Evolutionary conservation across 2,888 invertebrate species (phyloP), one percentile per base, ranked within the genome.

Genomic region (Eilema sororculum): DNA sequence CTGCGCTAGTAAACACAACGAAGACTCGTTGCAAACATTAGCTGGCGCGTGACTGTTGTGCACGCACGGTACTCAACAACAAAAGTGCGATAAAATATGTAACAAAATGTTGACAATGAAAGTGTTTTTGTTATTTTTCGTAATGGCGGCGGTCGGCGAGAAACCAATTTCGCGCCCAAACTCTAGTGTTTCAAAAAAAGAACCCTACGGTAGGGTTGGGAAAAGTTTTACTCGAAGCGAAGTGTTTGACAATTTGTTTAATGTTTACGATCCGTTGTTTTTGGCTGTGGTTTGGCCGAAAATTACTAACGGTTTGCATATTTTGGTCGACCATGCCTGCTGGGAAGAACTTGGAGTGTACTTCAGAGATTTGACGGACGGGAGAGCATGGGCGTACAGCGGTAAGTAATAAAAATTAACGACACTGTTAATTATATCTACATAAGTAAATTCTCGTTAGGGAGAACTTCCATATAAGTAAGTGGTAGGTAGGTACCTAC

Each of bases 341-440:
- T 94, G 93, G 88, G 87, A 89, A 1, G 94, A 96, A 74, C 78
- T 96, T 70, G 89, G 90, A 57, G 83, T 89, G 72, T 93, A 95
- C 78, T 91, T 94, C 73, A 89, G 82, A 75, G 95, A 95, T 70
- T 82, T 96, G 73, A 81, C 87, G 0, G 91, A 89, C n/a, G 95
- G 94, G 9, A 89, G 90, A 70, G 89, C 90, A 56, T 96, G 96
- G 96, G 95, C 96, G 0, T 90, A 95, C 69, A 93, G 87, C 82
- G 94, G 96, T 96, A 84, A 94, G 95, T 87, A 28, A 28, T 72
- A 74, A 65, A 56, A 68, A 70, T 71, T 71, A 74, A 79, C 69
- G 68, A 70, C 46, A 57, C 59, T 71, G 60, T 22, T 30, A 52
- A 28, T 24, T 24, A 16, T 25, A 58, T 8, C 20, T 52, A n/a